Evolutionary conservation across 2,888 invertebrate species (phyloP), one percentile per base, ranked within the genome.

Genomic region (Drosophila demipolita): DNA sequence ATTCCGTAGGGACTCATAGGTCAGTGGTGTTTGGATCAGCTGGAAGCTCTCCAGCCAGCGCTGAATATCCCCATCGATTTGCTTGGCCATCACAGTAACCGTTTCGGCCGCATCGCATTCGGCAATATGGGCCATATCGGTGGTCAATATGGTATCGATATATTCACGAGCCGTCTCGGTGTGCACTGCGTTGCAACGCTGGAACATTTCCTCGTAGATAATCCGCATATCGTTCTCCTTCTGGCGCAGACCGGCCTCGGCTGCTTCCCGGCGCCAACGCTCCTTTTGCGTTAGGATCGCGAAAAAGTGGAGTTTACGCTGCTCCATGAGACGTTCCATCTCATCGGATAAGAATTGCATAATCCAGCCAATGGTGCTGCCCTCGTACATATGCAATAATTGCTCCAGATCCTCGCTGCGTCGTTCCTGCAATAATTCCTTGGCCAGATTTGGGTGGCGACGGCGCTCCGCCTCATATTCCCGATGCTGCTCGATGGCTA

Each of bases 171-270:
- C 94, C 0, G 94, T 94, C 48, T 95, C 94, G 85, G 94, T 95
- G 49, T 90, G 87, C 1, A 83, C 73, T 17, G 79, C 33, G 48
- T 86, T 76, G 26, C 94, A 94, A 93, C 96, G 95, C 91, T 95
- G 95, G 90, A 97, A 97, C 91, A 97, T 95, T 92, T 97, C 96
- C 80, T 97, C 97, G 78, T 97, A 96, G 87, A 97, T 96, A 9
- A 95, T 91, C 8, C 97, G 94, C 45, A 96, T 93, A 64, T 95
- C 94, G 76, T 96, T 95, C 91, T 98, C 97, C 57, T 95, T 94
- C 91, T 98, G 97, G 26, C 97, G 93, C 57, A 96, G 93, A 1
- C 97, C 97, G 3, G 96, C 96, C 92, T 97, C 97, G 11, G 95
- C 95, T 0, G 97, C 97, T 92, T 98, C 97, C 0, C 96, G 94